Evolutionary conservation across 2,797 vertebrate species (phyloP).

Genomic region (Hoplostethus mediterraneus): DNA sequence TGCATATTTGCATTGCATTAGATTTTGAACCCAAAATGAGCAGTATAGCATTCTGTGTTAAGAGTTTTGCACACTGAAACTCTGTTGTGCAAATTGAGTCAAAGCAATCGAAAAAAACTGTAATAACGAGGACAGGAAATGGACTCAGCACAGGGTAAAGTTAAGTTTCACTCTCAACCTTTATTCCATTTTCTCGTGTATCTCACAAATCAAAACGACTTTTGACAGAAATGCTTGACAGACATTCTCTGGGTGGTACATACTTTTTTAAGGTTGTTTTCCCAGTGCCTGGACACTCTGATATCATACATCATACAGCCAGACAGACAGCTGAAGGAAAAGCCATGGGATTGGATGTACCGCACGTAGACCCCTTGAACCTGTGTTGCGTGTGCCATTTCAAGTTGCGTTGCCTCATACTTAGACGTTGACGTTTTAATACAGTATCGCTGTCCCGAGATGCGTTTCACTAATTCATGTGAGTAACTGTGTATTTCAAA

Average conservation of each 20-base stretch:
- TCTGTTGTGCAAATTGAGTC: no score
- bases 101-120: no score
- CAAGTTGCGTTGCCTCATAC: background rate
- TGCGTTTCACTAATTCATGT: constrained; percentile 2
- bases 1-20: no score
- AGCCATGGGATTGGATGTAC: background rate
- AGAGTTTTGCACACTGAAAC: no score
- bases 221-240: constrained; percentile 1
- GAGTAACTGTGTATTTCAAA: constrained; percentile 19
- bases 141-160: background rate
- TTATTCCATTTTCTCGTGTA: background rate
- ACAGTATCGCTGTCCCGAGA: background rate
- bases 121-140: background rate
- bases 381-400: constrained; percentile 3
- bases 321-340: background rate
- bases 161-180: background rate
- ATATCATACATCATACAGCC: background rate
- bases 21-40: no score
- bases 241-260: background rate
- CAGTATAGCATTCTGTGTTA: no score
- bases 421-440: background rate
- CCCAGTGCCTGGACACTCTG: constrained; percentile 5
- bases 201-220: constrained; percentile 2
- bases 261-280: constrained; percentile 2
- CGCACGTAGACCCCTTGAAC: constrained; percentile 7